A percentile compares a stretch with the other conserved stretches of the same genome.
Evolutionary conservation across 2,888 invertebrate genomes (phyloP).

Genomic region (Holacanthella duospinosa): DNA sequence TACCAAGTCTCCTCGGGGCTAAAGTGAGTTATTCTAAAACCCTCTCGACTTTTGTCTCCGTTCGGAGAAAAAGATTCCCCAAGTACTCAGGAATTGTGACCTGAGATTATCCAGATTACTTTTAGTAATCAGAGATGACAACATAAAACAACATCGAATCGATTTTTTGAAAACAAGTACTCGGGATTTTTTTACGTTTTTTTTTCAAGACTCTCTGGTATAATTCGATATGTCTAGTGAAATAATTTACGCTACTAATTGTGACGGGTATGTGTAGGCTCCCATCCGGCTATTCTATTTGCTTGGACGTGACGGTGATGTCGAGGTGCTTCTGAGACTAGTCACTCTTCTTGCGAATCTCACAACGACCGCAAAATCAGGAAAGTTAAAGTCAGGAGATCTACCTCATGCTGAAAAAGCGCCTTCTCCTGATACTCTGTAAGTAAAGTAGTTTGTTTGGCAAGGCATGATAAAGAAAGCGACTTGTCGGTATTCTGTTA

Average conservation of each 20-base stretch:
- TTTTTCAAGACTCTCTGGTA: no score
- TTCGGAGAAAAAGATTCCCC: neutral
- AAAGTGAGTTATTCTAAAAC: conserved; percentile 42
- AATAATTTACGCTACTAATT: neutral
- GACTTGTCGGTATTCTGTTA: conserved; percentile 8
- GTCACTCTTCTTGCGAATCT: conserved; percentile 48
- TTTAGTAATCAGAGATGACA: no score
- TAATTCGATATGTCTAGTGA: no score
- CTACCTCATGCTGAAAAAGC: conserved; percentile 47
- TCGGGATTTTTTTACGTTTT: no score
- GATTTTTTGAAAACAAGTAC: no score
- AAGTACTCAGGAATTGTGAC: neutral
- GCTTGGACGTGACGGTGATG: conserved; percentile 42
- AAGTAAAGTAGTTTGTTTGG: conserved; percentile 27
- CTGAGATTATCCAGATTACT: no score
- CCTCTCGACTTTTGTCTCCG: neutral
- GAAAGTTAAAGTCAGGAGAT: conserved; percentile 43
- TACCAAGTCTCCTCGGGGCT: conserved; percentile 49
- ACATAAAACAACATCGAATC: neutral
- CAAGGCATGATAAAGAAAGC: neutral
- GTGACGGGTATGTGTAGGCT: conserved; percentile 43
- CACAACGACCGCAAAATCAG: conserved; percentile 42
- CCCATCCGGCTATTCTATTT: conserved; percentile 45
- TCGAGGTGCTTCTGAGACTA: conserved; percentile 44
- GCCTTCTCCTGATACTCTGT: conserved; percentile 49